These are phyloP conservation scores for Fissipunctia ypsillon DNA, from an alignment of 2,888 invertebrate species.

Conservation along the genomic window DNA sequence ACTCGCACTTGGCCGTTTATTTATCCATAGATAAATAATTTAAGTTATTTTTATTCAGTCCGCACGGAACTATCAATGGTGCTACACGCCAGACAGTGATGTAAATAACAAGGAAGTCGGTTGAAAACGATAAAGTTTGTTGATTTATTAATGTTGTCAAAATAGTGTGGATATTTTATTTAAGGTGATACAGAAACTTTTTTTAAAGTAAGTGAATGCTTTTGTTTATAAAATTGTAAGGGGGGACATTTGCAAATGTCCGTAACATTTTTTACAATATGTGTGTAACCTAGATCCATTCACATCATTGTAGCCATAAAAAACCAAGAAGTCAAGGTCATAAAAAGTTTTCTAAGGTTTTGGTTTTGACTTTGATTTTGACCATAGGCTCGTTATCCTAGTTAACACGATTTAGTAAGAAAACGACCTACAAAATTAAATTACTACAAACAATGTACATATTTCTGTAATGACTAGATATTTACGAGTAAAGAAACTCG, in stretches of 20 bases:
- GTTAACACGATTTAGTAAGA: no score
- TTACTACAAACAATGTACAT: no score
- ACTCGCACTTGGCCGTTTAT: no score
- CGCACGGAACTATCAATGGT: background rate
- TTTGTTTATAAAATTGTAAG: background rate
- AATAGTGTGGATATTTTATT: background rate
- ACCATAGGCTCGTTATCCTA: no score
- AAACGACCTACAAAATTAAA: background rate
- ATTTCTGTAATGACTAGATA: background rate
- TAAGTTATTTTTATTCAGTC: conserved; percentile 12
- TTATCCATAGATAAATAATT: no score
- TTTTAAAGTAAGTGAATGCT: conserved; percentile 20
- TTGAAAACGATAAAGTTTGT: background rate
- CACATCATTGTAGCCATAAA: no score
- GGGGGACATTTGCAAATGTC: background rate
- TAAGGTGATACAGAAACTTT: background rate
- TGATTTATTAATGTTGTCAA: background rate
- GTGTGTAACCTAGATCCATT: no score
- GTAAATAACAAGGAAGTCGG: background rate
- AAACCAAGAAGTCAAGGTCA: no score
- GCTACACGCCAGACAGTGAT: background rate
- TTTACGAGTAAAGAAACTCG: background rate
- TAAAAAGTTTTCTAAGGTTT: no score
- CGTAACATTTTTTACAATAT: background rate
- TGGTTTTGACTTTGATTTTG: no score